phyloP scores from a whole-genome alignment of 1,140 invertebrate species.

The Atta texana region DNA sequence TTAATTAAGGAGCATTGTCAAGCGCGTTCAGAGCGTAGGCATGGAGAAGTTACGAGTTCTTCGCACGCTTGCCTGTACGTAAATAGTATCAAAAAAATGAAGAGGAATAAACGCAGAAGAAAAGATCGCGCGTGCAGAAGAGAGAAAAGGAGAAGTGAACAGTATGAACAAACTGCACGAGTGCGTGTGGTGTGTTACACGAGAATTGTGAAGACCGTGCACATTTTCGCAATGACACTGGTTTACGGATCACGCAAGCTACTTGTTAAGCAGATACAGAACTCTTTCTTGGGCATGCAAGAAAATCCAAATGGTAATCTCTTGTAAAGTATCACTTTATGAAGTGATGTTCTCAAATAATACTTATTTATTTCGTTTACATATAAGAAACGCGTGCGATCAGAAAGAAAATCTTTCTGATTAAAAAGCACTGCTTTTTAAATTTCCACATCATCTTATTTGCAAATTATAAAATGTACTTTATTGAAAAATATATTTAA shows the following conservation, averaged over 20 bases:
- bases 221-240: constrained; percentile 56
- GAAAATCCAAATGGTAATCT: constrained; percentile 34
- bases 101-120: constrained; percentile 27
- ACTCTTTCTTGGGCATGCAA: constrained; percentile 30
- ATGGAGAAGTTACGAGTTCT: constrained; percentile 31
- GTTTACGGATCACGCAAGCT: constrained; percentile 46
- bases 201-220: constrained; percentile 39
- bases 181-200: constrained; percentile 31
- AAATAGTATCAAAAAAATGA: constrained; percentile 55
- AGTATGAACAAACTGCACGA: constrained; percentile 8
- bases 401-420: not conserved
- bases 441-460: not conserved
- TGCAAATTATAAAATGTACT: not conserved
- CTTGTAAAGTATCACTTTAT: not conserved
- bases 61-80: constrained; percentile 54
- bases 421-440: not conserved
- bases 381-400: not conserved
- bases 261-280: constrained; percentile 52
- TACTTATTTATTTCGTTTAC: not conserved
- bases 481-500: constrained; percentile 22
- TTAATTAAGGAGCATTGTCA: constrained; percentile 84
- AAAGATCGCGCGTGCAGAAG: not conserved
- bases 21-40: constrained; percentile 47
- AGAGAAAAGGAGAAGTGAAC: not conserved
- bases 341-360: not conserved